These are phyloP conservation scores for Vultur gryphus DNA, from an alignment of 2,797 vertebrate species.

Conservation along the genomic window DNA sequence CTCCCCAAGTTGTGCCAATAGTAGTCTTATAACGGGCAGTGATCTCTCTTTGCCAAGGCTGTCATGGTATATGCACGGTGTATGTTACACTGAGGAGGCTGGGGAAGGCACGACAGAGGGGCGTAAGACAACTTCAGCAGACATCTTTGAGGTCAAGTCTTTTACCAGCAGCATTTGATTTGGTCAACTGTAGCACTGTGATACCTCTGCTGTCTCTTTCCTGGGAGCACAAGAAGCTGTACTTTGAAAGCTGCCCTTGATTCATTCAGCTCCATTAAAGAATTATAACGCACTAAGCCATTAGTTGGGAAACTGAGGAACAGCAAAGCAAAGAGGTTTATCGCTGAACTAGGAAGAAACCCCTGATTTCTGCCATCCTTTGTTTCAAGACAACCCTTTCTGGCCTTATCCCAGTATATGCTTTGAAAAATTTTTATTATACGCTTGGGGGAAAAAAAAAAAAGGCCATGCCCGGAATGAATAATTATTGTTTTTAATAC, in stretches of 20 bases:
- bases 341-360: neutral
- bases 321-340: neutral
- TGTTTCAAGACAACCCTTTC: neutral
- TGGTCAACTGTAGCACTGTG: accelerated
- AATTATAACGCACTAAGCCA: neutral
- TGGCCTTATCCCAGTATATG: neutral
- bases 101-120: neutral
- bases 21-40: neutral
- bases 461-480: neutral
- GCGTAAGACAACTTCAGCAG: neutral
- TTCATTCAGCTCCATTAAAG: neutral
- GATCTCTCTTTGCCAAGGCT: neutral
- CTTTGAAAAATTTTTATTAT: neutral
- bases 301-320: neutral
- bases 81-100: neutral
- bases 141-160: neutral
- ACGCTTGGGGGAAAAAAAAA: neutral
- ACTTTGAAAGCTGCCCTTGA: neutral
- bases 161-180: neutral
- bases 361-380: neutral
- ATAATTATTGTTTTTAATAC: constrained; percentile 17
- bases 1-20: neutral
- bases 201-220: neutral
- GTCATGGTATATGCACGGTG: too few species aligned
- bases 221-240: neutral